Evolutionary conservation across 2,797 vertebrate species (phyloP).

Genomic region (Mallotus villosus): DNA sequence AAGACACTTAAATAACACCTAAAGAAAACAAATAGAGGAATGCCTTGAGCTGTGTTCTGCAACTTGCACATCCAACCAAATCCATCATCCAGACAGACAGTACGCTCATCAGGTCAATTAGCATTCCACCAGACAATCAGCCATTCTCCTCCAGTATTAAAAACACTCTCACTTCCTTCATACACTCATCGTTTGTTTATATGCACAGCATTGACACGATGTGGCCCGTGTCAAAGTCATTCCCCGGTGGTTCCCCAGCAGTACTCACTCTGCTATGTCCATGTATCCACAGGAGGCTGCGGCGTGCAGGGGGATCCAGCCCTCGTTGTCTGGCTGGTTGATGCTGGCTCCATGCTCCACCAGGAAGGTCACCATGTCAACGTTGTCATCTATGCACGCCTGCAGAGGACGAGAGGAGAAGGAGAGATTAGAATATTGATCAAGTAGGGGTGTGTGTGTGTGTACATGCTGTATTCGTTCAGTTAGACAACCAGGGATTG

Average conservation of each 20-base stretch:
- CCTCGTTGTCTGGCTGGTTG: conserved; percentile 99
- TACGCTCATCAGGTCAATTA: no score
- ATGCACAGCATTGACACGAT: not conserved
- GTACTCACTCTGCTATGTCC: conserved; percentile 95
- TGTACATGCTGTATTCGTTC: no score
- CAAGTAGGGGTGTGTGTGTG: conserved; percentile 8
- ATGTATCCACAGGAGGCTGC: conserved; percentile 98
- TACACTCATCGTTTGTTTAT: not conserved
- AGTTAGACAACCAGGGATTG: no score
- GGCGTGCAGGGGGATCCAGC: conserved; percentile 99
- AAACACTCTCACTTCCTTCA: not conserved
- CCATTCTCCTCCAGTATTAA: no score
- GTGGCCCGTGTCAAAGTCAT: not conserved
- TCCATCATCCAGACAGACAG: no score
- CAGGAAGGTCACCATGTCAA: conserved; percentile 99
- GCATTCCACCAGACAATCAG: no score
- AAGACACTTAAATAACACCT: no score
- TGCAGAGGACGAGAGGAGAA: conserved; percentile 52
- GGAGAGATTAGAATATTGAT: no score
- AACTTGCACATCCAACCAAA: no score
- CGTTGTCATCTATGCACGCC: conserved; percentile 99
- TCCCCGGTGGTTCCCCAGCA: not conserved
- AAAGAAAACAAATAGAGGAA: no score
- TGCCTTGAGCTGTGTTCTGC: no score
- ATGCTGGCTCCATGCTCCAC: conserved; percentile 97